phyloP scores from a whole-genome alignment of 2,888 invertebrate genomes.

The Polymixis flavicincta region DNA sequence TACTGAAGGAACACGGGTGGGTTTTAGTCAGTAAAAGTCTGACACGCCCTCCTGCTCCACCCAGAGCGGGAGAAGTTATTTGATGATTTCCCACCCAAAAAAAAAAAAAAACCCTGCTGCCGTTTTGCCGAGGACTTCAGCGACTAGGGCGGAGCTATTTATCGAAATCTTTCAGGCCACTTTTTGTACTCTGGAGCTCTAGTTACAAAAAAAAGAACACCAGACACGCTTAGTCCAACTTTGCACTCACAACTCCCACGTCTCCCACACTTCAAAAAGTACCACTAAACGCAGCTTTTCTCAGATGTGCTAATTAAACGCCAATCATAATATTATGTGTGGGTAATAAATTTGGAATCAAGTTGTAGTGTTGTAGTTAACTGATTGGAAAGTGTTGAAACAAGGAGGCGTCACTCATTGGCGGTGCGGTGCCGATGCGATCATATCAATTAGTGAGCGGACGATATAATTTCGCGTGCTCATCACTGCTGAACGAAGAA shows the following conservation, averaged over 20 bases:
- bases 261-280: not conserved
- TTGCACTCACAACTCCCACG: not conserved
- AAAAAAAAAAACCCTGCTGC: too few species aligned
- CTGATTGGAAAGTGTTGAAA: conserved; percentile 61
- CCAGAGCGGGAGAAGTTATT: too few species aligned
- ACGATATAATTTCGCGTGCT: conserved; percentile 82
- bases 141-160: not conserved
- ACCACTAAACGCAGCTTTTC: not conserved
- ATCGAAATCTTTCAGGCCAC: not conserved
- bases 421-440: conserved; percentile 57
- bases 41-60: too few species aligned
- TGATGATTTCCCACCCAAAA: too few species aligned
- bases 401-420: conserved; percentile 31
- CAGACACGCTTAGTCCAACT: not conserved
- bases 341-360: conserved; percentile 10
- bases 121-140: too few species aligned
- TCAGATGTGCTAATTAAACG: not conserved
- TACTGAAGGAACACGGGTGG: too few species aligned
- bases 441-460: conserved; percentile 63
- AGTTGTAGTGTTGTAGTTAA: conserved; percentile 16
- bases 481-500: conserved; percentile 86
- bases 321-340: not conserved
- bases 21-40: too few species aligned
- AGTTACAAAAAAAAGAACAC: not conserved
- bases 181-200: not conserved